Base-by-base conservation (phyloP, 2,113 vertebrate species). In the Sclerurus mexicanus region DNA sequence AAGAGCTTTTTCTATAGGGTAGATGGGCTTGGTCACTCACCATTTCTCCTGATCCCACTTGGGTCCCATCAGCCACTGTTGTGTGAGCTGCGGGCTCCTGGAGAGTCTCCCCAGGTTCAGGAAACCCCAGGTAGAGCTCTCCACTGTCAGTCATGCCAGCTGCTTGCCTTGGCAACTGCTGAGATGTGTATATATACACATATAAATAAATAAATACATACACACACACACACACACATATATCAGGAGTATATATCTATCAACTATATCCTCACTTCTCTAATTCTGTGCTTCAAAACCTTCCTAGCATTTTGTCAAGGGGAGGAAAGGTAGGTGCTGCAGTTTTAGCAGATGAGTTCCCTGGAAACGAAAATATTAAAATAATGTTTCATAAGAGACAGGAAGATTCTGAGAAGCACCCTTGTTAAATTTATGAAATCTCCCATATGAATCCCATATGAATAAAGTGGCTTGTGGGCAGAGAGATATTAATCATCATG, bases 341-440 rank as follows among this genome's bases (percentile, higher is more conserved):
- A 68, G 49, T 73, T 90, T 71, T 46, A 84, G 30, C 25, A 84
- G 55, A 46, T 53, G 22, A 50, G 33, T 83, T 89, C 52, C 24
- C 30, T 81, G 27, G 76, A 90, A 93, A 71, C 0, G 6, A 92
- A 90, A 90, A 55, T 64, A 86, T 86, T 90, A 80, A 90, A 92
- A 88, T 86, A 90, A 64, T 66, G 77, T 93, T 94, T 93, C 78
- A 62, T 90, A 73, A 86, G 55, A 83, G 59, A 83, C 33, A 67
- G 33, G 35, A 80, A 67, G 59, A 69, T 83, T 58, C 67, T 67
- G 55, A 90, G 85, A 94, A 86, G 46, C 49, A 73, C 53, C 50
- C 18, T 67, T 80, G 50, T 80, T 92, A 86, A 84, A 96, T 94
- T 77, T 88, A 84, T 92, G 40, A 92, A 88, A 79, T 58, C 46